Percentiles rank a stretch among this genome's conserved stretches.
These are phyloP conservation scores for Hipposideros larvatus DNA, from an alignment of 2,797 vertebrate species.

Conservation along the genomic window DNA sequence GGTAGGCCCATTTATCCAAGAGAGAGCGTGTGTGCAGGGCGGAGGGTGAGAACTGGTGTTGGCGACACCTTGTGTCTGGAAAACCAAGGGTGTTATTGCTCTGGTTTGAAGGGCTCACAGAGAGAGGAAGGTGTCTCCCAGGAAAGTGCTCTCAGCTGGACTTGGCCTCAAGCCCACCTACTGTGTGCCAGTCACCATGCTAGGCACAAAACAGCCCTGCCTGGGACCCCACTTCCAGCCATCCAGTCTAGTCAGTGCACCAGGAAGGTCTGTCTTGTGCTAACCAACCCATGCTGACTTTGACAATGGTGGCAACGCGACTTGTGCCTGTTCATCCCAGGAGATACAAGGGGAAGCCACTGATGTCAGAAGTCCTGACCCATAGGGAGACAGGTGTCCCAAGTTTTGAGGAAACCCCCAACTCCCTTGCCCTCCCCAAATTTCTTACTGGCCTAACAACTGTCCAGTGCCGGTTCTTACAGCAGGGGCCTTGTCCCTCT, in stretches of 20 bases:
- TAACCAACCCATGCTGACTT: not conserved
- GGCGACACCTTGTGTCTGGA: not conserved
- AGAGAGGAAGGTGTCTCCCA: not conserved
- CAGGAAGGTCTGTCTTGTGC: not conserved
- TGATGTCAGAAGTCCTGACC: not conserved
- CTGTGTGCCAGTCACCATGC: not conserved
- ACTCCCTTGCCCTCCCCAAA: not conserved
- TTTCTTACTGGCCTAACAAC: not conserved
- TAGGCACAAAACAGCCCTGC: not conserved
- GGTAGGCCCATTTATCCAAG: not conserved
- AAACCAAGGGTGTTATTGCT: not conserved
- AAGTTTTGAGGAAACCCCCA: not conserved
- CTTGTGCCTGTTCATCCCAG: not conserved
- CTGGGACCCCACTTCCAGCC: not conserved
- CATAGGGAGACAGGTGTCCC: not conserved
- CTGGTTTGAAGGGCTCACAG: not conserved
- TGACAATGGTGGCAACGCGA: fast-evolving
- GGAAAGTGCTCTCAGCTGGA: too few species aligned
- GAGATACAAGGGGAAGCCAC: not conserved
- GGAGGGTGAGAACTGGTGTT: not conserved
- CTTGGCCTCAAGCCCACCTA: not conserved
- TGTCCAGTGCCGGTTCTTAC: not conserved
- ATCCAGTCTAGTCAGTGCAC: fast-evolving
- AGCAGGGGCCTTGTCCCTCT: not conserved
- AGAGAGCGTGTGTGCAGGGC: fast-evolving